phyloP scores from a whole-genome alignment of 1,140 invertebrate genomes.

The Brachionus plicatilis region DNA sequence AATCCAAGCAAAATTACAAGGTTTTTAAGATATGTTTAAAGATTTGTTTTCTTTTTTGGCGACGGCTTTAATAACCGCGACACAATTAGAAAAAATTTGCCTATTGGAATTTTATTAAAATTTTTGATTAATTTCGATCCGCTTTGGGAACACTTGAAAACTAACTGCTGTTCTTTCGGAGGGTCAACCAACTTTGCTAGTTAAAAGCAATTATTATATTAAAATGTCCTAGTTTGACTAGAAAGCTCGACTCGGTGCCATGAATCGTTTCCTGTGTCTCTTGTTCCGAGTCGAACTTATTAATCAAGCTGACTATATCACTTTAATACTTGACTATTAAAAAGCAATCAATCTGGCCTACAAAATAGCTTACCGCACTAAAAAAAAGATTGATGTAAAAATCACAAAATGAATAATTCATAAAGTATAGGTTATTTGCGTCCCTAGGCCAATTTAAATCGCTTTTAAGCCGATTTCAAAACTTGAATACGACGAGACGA shows the following conservation, averaged over 20 bases:
- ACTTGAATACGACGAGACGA: background rate
- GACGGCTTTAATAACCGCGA: background rate
- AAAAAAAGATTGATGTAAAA: constrained; percentile 11
- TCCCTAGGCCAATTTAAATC: background rate
- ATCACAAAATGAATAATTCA: background rate
- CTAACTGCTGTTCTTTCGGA: background rate
- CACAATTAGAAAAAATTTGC: background rate
- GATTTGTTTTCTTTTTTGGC: background rate
- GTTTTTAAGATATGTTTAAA: background rate
- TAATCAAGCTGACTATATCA: background rate
- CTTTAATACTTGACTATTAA: background rate
- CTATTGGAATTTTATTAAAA: background rate
- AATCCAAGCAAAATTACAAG: background rate
- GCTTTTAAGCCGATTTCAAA: background rate
- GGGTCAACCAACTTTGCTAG: background rate
- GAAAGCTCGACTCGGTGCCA: background rate
- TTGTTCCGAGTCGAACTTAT: background rate
- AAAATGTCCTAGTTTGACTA: background rate
- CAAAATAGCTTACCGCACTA: background rate
- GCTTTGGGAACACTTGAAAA: background rate
- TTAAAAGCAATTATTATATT: background rate
- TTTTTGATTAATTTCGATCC: background rate
- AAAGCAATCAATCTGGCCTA: background rate
- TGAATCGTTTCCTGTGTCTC: background rate
- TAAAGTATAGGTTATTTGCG: background rate